phyloP scores from a whole-genome alignment of 2,888 invertebrate genomes.

The Anarsia innoxiella region DNA sequence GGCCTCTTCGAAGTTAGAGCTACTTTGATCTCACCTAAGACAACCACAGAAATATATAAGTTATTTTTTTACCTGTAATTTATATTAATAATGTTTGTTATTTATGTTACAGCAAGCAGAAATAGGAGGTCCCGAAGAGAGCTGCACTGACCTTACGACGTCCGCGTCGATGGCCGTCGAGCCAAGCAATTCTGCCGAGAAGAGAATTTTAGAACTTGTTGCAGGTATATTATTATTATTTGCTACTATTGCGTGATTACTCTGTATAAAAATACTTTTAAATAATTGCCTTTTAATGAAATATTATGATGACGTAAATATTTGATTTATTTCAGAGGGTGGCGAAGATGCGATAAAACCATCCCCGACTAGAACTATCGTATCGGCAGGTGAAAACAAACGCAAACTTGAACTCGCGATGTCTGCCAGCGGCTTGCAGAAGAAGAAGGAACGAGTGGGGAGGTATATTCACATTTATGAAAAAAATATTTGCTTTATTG shows the following conservation, averaged over 20 bases:
- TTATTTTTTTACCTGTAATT: too few relatives aligned
- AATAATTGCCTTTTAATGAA: too few relatives aligned
- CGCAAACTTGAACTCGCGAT: conserved; percentile 85
- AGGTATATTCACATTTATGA: conserved; percentile 35
- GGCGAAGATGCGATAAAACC: conserved; percentile 78
- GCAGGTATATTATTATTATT: too few relatives aligned
- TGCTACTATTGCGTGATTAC: neutral
- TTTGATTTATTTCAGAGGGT: conserved; percentile 43
- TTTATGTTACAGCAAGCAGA: conserved; percentile 40
- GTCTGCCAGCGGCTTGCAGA: conserved; percentile 77
- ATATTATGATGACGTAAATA: too few relatives aligned
- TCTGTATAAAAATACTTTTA: neutral
- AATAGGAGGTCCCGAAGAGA: conserved; percentile 59
- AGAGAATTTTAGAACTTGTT: conserved; percentile 82
- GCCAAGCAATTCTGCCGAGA: conserved; percentile 81
- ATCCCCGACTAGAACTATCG: conserved; percentile 76
- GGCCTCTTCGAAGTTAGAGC: too few relatives aligned
- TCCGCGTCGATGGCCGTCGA: conserved; percentile 86
- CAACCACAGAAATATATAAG: too few relatives aligned
- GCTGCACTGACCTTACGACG: conserved; percentile 70
- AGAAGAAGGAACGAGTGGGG: conserved; percentile 79
- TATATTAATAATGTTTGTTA: too few relatives aligned
- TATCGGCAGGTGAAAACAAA: conserved; percentile 77
- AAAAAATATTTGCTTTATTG: too few relatives aligned
- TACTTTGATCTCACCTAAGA: too few relatives aligned